phyloP scores from a whole-genome alignment of 2,888 invertebrate species.

The Agrotis clavis region DNA sequence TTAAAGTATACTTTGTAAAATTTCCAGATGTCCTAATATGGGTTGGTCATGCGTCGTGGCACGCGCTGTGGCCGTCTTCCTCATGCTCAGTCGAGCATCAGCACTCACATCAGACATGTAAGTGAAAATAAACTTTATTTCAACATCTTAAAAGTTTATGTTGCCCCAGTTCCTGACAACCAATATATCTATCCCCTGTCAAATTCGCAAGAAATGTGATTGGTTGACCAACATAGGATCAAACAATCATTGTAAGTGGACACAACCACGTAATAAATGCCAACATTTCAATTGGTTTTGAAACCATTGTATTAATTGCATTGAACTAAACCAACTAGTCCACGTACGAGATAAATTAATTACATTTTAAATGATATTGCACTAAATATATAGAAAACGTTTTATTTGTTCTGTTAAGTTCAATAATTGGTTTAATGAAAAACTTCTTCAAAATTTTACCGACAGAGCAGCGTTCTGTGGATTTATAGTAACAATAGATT shows the following conservation, averaged over 20 bases:
- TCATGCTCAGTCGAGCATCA: constrained; percentile 90
- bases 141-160: not conserved
- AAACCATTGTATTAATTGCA: not conserved
- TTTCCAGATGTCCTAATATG: constrained; percentile 97
- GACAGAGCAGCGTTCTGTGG: constrained; percentile 11
- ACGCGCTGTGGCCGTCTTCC: constrained; percentile 92
- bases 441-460: constrained; percentile 18
- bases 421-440: not conserved
- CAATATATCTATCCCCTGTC: not conserved
- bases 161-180: not conserved
- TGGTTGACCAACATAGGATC: constrained; percentile 6
- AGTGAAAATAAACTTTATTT: constrained; percentile 68
- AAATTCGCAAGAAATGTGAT: not conserved
- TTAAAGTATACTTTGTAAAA: constrained; percentile 21
- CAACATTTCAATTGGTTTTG: not conserved
- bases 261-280: not conserved
- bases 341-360: not conserved
- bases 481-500: constrained; percentile 48
- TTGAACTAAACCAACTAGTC: too few relatives aligned
- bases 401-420: not conserved
- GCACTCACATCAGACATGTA: constrained; percentile 91
- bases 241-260: not conserved
- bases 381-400: not conserved
- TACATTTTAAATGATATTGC: not conserved
- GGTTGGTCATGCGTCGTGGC: constrained; percentile 96